Percentiles rank a stretch among this genome's conserved stretches.
Evolutionary conservation across 2,888 invertebrate species (phyloP).

Genomic region (Hofmannophila pseudospretella): DNA sequence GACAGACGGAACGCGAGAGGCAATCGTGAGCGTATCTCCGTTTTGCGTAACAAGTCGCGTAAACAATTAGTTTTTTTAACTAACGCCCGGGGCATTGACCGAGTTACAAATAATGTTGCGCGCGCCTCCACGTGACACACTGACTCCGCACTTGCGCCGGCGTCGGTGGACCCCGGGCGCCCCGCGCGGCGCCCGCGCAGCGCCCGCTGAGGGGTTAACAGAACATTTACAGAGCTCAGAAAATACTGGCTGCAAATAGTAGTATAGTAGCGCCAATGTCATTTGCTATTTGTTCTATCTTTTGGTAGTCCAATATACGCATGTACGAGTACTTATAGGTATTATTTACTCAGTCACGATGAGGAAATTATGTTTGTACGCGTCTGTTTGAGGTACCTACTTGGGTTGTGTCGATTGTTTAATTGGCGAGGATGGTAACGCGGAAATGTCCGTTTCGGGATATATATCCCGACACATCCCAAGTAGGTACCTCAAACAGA

Average conservation of each 20-base stretch:
- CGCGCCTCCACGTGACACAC: slow-evolving; percentile 73
- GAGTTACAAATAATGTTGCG: slow-evolving; percentile 70
- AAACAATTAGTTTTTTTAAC: slow-evolving; percentile 73
- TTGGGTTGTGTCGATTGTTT: slow-evolving; percentile 1
- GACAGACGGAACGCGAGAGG: slow-evolving; percentile 34
- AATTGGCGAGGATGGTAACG: slow-evolving; percentile 2
- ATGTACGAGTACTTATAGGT: slow-evolving; percentile 6
- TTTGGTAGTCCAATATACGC: too few relatives aligned
- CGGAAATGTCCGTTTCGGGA: slow-evolving; percentile 4
- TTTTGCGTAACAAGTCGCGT: slow-evolving; percentile 68
- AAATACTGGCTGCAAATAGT: slow-evolving; percentile 32
- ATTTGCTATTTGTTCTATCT: slow-evolving; percentile 29
- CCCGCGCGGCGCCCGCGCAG: slow-evolving; percentile 9
- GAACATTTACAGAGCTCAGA: slow-evolving; percentile 17
- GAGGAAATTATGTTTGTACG: slow-evolving; percentile 24
- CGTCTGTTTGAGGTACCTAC: background rate
- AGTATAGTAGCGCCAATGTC: slow-evolving; percentile 72
- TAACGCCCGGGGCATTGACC: slow-evolving; percentile 76
- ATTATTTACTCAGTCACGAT: slow-evolving; percentile 12
- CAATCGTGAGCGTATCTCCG: slow-evolving; percentile 24
- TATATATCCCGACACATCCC: background rate
- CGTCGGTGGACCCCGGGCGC: slow-evolving; percentile 23
- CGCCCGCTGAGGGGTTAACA: slow-evolving; percentile 6
- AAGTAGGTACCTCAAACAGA: too few relatives aligned
- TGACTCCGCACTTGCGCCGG: slow-evolving; percentile 31